Conservation (phyloP, 2,888 invertebrate genomes). For the Oscheius sp. region DNA sequence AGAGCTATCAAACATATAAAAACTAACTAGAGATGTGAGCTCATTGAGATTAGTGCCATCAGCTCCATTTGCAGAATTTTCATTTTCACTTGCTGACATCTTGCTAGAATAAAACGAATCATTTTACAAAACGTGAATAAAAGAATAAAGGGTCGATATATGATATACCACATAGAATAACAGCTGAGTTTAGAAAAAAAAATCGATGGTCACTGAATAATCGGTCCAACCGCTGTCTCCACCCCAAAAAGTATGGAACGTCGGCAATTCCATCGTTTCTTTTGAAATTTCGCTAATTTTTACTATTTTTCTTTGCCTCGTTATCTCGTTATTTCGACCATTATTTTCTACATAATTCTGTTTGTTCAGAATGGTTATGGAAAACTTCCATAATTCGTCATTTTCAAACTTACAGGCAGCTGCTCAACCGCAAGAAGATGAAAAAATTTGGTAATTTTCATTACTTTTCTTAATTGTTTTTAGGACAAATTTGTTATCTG, state of each 20-base stretch:
- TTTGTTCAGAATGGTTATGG: constrained; percentile 16
- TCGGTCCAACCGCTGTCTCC: neutral
- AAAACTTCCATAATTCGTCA: neutral
- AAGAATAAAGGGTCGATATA: neutral
- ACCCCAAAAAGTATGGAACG: no score
- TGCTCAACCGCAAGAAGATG: constrained; percentile 15
- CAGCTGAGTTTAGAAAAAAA: neutral
- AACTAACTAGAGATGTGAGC: constrained; percentile 29
- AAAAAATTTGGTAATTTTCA: constrained; percentile 24
- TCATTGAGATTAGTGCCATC: constrained; percentile 20
- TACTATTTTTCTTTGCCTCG: neutral
- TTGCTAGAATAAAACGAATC: neutral
- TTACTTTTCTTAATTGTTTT: constrained; percentile 26
- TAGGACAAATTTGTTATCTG: constrained; percentile 58
- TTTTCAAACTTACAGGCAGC: constrained; percentile 9
- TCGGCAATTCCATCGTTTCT: neutral
- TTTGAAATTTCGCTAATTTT: neutral
- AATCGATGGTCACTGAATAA: neutral
- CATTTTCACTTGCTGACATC: constrained; percentile 1
- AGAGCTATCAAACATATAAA: neutral
- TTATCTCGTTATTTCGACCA: neutral
- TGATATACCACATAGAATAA: neutral
- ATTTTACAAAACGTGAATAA: neutral
- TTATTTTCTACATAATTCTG: neutral
- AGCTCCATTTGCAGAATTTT: neutral